Evolutionary conservation across 2,888 invertebrate species (phyloP), one percentile per base, ranked within the genome.

Genomic region (Sepiola atlantica): DNA sequence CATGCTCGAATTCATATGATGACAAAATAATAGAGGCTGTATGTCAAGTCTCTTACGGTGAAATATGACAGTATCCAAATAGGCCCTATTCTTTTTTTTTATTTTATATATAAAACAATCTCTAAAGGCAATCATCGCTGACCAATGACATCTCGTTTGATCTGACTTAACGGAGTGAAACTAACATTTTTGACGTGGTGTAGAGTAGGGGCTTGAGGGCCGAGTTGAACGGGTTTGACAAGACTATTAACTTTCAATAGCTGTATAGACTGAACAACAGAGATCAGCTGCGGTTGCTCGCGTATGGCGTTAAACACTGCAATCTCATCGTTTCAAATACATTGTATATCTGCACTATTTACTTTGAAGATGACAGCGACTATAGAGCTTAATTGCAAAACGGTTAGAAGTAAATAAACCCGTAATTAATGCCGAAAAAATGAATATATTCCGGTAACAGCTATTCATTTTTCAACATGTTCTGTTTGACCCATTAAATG

Each of bases 111-210:
- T 77, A 77, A 16, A n/a, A 77, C 77, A n/a, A 77, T 77, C 77
- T 77, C 77, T n/a, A 77, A 77, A 77, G 16, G n/a, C 77, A 77
- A 77, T 77, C 77, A 32, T 77, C 77, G 32, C 77, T 32, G 32
- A 77, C n/a, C 77, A 77, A 77, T 77, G 77, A 32, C n/a, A 77
- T 77, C 77, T 77, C 77, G 77, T 77, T 77, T 77, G 77, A 77
- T 77, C 32, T 77, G 16, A 77, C 77, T 77, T 77, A 77, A 77
- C 77, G 77, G 77, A n/a, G n/a, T 32, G 77, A 77, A 77, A 77
- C 77, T 77, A 77, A 77, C n/a, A 32, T 77, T n/a, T 77, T 77
- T n/a, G n/a, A 12, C 14, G n/a, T 2, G 20, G 16, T 45, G 45
- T 45, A 45, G 45, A 45, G 45, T 45, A 45, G 8, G n/a, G 77